Base-by-base conservation (phyloP, 2,113 vertebrate species). In the Myodes glareolus region DNA sequence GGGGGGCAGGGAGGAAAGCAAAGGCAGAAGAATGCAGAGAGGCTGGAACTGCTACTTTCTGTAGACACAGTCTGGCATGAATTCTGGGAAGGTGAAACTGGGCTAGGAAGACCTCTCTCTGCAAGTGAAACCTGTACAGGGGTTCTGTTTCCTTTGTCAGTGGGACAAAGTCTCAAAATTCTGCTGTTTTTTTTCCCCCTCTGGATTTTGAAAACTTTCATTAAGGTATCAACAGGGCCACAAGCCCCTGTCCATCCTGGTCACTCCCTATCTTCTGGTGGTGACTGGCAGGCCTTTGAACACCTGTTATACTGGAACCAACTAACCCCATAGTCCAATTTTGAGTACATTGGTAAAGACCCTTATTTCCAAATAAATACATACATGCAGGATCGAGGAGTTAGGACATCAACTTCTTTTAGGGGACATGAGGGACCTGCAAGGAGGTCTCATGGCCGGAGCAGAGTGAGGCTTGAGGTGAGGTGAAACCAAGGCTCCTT, bases 31-130 rank as follows among this genome's bases (percentile, higher is more conserved):
- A 93, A 91, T 11, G 14, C 6, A 73, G 72, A 52, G 52, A 61
- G 45, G 36, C 67, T 1, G 29, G 58, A 61, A 39, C 10, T 55
- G 50, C 42, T 55, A 0, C 9, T 45, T 65, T 47, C 0, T 0
- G 73, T 23, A 17, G 5, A 58, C 12, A 2, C 10, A 11, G 11
- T 4, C 25, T 39, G 61, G n/a, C 29, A 6, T 5, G 55, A 19
- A 13, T 36, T 80, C 36, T 14, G 29, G 23, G 10, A 77, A 33
- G 19, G 39, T 29, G 73, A 45, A 73, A 39, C 36, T 9, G 7
- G 36, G 12, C 3, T 31, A 72, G 9, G 17, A 73, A 39, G 68
- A 72, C 17, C 68, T 70, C 36, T n/a, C 68, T 70, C 36, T 39
- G 3, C 70, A 39, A 4, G 36, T 33, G 55, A 52, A 7, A 2